Base-by-base conservation (phyloP, 2,113 vertebrate genomes). In the Stegostoma tigrinum region DNA sequence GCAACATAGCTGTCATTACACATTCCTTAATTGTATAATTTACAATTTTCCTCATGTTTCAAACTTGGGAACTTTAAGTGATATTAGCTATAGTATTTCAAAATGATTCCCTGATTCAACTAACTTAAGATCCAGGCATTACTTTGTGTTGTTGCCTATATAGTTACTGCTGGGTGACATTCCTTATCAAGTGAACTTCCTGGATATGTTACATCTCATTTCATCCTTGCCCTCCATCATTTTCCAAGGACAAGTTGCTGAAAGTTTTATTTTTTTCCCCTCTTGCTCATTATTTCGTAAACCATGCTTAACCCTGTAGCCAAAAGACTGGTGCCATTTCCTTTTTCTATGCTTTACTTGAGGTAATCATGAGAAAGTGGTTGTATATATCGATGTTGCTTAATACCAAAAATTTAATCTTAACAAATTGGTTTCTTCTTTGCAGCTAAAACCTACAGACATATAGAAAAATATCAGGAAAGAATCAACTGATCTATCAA, bases 1-100 rank as follows among this genome's bases (percentile, higher is more conserved):
- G 89, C 23, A 66, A 93, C 89, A 66, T 67, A 93, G 89, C 89
- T 93, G 89, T 93, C 89, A 67, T 93, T 93, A 64, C 34, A 67
- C 61, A 38, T 93, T 93, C 34, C 89, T 93, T 93, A 93, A 93
- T 93, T 66, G 89, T 93, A 93, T 93, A 93, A 93, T 38, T 93
- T 93, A 93, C 61, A 66, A 93, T 34, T 93, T 93, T 93, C 89
- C n/a, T 93, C 61, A 93, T 34, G 2, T 93, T 93, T 93, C 89
- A 93, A 34, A 38, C 61, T 67, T 93, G 89, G 61, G 34, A 5
- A 93, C 89, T 93, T 93, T 93, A 93, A 93, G 89, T 93, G 61
- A 93, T 93, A 67, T 93, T 67, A 66, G 89, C 89, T 93, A 66
- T 93, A 93, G 89, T 93, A n/a, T 93, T 93, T 93, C 89, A 93